Percentiles rank a stretch among this genome's conserved stretches.
Evolutionary conservation across 2,888 invertebrate genomes (phyloP).

Genomic region (Pyrochroa serraticornis): DNA sequence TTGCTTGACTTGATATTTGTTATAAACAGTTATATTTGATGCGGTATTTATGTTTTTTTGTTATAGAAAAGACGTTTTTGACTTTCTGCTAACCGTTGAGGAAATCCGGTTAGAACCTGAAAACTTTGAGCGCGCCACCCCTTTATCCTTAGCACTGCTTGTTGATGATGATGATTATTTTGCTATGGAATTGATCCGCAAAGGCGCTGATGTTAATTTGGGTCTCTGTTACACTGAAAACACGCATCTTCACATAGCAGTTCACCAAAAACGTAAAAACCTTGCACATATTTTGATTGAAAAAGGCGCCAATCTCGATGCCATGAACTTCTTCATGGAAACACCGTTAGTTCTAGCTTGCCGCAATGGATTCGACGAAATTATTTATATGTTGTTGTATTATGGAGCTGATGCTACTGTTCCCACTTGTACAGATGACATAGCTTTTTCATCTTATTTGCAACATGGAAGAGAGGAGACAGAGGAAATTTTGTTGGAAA

Average conservation of each 20-base stretch:
- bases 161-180: too few relatives aligned
- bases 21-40: too few relatives aligned
- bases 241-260: background rate
- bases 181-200: background rate
- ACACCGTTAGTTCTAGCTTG: slow-evolving; percentile 3
- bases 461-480: too few relatives aligned
- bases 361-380: background rate
- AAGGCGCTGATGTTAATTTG: background rate
- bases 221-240: background rate
- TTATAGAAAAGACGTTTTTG: background rate
- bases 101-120: slow-evolving; percentile 1
- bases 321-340: background rate
- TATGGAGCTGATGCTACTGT: slow-evolving; percentile 4
- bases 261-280: background rate
- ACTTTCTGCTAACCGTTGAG: slow-evolving; percentile 1
- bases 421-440: background rate
- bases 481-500: too few relatives aligned
- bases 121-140: background rate
- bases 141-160: background rate
- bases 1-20: too few relatives aligned
- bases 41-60: too few relatives aligned
- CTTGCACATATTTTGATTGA: background rate
- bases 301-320: slow-evolving; percentile 3
- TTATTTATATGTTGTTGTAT: background rate
- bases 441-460: too few relatives aligned